These are phyloP conservation scores for Gorsachius magnificus DNA, from an alignment of 2,797 vertebrate genomes.

Conservation along the genomic window DNA sequence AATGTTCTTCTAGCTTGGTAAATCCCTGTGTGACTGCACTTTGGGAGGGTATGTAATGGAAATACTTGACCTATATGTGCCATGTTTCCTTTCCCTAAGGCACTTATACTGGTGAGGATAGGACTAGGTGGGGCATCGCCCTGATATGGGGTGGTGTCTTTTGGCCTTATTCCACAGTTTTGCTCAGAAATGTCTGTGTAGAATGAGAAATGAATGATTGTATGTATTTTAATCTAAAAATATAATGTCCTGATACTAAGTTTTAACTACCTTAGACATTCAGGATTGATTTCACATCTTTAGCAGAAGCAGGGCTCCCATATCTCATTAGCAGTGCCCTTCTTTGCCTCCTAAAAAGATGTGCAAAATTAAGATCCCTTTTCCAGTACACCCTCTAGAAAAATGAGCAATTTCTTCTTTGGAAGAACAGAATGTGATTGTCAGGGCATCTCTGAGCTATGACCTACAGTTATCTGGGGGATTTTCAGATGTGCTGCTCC, in stretches of 20 bases:
- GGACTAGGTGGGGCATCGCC: neutral
- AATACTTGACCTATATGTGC: neutral
- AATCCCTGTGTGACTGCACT: neutral
- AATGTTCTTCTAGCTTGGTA: neutral
- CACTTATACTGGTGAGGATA: neutral
- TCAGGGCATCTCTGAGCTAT: neutral
- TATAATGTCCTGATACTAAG: neutral
- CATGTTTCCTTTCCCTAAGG: neutral
- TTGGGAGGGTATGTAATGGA: neutral
- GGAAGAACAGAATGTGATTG: neutral
- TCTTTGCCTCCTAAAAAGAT: neutral
- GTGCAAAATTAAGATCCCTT: neutral
- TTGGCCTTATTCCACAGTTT: neutral
- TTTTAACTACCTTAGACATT: neutral
- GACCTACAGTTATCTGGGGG: neutral
- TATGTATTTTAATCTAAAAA: neutral
- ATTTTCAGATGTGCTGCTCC: neutral
- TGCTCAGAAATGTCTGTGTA: neutral
- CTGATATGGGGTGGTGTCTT: neutral
- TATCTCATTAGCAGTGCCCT: neutral
- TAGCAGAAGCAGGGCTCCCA: neutral
- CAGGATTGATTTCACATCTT: neutral
- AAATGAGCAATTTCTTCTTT: neutral
- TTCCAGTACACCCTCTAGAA: neutral
- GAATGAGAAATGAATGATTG: neutral